Evolutionary conservation across 2,888 invertebrate species (phyloP).

Genomic region (Mamestra brassicae): DNA sequence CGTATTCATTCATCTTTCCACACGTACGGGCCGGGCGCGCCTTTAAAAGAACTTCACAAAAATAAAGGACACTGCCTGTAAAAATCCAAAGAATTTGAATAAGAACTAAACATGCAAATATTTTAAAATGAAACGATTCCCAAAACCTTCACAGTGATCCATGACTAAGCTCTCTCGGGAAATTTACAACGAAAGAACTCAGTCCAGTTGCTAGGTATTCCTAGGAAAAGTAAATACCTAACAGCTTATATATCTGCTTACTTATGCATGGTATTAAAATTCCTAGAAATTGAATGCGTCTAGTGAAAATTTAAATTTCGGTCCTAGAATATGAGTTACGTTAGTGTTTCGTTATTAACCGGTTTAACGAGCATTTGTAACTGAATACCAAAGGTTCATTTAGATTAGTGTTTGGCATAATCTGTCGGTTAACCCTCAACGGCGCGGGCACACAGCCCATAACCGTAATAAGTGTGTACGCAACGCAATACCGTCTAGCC

Average conservation of each 20-base stretch:
- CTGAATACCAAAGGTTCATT: slow-evolving; percentile 2
- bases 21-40: background rate
- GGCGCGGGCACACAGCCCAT: background rate
- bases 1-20: slow-evolving; percentile 1
- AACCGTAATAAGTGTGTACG: slow-evolving; percentile 20
- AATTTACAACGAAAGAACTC: slow-evolving; percentile 50
- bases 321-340: background rate
- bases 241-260: slow-evolving; percentile 3
- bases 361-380: slow-evolving; percentile 1
- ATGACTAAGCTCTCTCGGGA: slow-evolving; percentile 51
- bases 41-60: background rate
- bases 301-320: slow-evolving; percentile 4
- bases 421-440: slow-evolving; percentile 15
- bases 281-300: slow-evolving; percentile 1
- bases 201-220: slow-evolving; percentile 17
- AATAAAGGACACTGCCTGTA: background rate
- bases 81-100: slow-evolving; percentile 7
- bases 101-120: slow-evolving; percentile 7
- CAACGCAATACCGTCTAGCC: slow-evolving; percentile 44
- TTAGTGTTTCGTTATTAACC: slow-evolving; percentile 6
- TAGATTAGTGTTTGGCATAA: slow-evolving; percentile 15
- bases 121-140: slow-evolving; percentile 30
- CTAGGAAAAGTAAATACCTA: slow-evolving; percentile 24
- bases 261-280: slow-evolving; percentile 16
- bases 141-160: slow-evolving; percentile 39